Base-by-base conservation (phyloP, 2,113 vertebrate species). In the Sapajus apella region DNA sequence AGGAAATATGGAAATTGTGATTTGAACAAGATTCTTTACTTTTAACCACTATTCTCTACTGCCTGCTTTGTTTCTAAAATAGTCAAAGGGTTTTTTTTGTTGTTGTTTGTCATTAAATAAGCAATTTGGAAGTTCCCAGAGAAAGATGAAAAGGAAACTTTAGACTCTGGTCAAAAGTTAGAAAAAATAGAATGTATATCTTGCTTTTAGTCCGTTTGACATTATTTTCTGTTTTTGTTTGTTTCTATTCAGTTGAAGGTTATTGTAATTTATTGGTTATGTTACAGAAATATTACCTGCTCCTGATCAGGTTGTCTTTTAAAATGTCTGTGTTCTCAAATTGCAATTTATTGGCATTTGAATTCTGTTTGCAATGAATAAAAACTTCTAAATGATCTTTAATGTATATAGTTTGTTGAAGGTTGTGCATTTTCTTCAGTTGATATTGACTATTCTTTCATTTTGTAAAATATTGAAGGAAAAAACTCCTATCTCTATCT, bases 321-420 rank as follows among this genome's bases (percentile, higher is more conserved):
- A 94, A 97, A 91, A 94, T 81, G 11, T 37, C 61, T 82, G 1
- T 97, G 27, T 37, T 98, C 40, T 95, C 70, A 73, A 45, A 85
- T 72, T 88, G 52, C 58, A 86, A 66, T 47, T 94, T 91, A 79
- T 58, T 96, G 45, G 47, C 20, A 86, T 5, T 35, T 96, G 86
- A 96, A 52, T 95, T 98, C 21, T 87, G 0, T 20, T 77, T 96
- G 0, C 77, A 94, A 77, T 87, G 83, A 95, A 25, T 66, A 89
- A 32, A 13, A 80, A n/a, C 21, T 94, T 97, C 47, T 23, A 92
- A 27, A 86, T 82, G 61, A 47, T 84, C 91, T 90, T 55, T 10
- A 95, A 91, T 66, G 87, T 55, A 0, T 45, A 7, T 94, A 82
- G 37, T 21, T 56, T 27, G 68, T 96, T 96, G 32, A 96, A 43